phyloP scores from a whole-genome alignment of 2,888 invertebrate genomes.

The Monochamus alternatus region DNA sequence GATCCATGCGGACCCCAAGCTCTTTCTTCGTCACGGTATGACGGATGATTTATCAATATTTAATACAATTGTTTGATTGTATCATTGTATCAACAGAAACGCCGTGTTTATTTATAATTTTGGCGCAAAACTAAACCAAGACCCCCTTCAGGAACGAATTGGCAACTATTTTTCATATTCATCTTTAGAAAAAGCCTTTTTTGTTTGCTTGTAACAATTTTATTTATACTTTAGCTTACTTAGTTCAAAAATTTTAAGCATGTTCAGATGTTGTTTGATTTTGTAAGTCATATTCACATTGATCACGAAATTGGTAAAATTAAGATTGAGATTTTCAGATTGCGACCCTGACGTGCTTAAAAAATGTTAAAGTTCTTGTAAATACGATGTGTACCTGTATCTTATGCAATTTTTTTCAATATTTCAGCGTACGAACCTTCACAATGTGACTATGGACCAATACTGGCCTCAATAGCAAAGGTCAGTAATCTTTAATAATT shows the following conservation, averaged over 20 bases:
- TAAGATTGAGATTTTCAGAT: conserved; percentile 47
- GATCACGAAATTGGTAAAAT: conserved; percentile 10
- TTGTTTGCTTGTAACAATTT: neutral
- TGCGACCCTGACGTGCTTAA: conserved; percentile 64
- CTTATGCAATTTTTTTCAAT: conserved; percentile 65
- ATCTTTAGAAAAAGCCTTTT: neutral
- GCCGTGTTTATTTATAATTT: conserved; percentile 23
- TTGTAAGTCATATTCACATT: conserved; percentile 24
- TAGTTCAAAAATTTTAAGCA: conserved; percentile 56
- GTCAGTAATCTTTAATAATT: conserved; percentile 67
- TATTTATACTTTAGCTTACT: neutral
- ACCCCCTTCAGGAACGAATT: neutral
- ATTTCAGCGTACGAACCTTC: conserved; percentile 72
- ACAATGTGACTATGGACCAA: conserved; percentile 72
- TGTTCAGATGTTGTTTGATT: conserved; percentile 55
- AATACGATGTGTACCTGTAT: conserved; percentile 44
- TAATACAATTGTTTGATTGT: conserved; percentile 40
- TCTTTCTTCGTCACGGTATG: conserved; percentile 38
- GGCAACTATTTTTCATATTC: neutral
- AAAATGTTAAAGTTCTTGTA: conserved; percentile 51
- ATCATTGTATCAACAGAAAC: conserved; percentile 30
- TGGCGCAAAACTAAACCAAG: neutral
- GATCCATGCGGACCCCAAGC: conserved; percentile 20
- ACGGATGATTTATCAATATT: conserved; percentile 58
- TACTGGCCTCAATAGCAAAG: conserved; percentile 72